Conservation (phyloP, 2,888 invertebrate species). For the Coenonympha glycerion region DNA sequence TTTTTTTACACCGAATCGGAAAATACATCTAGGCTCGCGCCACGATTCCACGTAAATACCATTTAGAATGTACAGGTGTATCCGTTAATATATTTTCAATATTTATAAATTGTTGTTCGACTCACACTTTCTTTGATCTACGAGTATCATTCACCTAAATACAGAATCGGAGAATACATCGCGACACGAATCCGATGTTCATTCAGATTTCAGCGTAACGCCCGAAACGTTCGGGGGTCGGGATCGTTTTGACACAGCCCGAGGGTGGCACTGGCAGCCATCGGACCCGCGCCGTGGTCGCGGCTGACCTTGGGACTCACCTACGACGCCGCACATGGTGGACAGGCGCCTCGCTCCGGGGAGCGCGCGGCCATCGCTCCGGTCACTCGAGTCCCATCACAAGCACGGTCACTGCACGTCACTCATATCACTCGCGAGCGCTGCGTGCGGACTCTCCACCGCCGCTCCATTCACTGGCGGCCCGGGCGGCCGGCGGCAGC, state of each 20-base stretch:
- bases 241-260: not conserved
- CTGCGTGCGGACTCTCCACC: constrained; percentile 44
- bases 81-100: too few species aligned
- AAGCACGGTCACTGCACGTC: constrained; percentile 48
- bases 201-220: not conserved
- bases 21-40: too few species aligned
- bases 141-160: not conserved
- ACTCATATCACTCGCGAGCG: constrained; percentile 47
- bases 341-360: constrained; percentile 56
- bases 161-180: not conserved
- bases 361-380: constrained; percentile 65
- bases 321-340: constrained; percentile 65
- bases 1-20: too few species aligned
- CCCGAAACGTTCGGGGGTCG: not conserved
- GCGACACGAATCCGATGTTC: not conserved
- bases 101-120: too few species aligned
- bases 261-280: not conserved
- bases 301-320: constrained; percentile 63
- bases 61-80: too few species aligned
- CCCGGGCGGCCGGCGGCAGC: constrained; percentile 52
- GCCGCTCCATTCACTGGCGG: constrained; percentile 66
- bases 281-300: not conserved
- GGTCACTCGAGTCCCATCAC: constrained; percentile 56
- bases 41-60: too few species aligned
- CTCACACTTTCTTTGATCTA: too few species aligned